Evolutionary conservation across 2,113 vertebrate species (phyloP).

Genomic region (Brevimyrus niger): DNA sequence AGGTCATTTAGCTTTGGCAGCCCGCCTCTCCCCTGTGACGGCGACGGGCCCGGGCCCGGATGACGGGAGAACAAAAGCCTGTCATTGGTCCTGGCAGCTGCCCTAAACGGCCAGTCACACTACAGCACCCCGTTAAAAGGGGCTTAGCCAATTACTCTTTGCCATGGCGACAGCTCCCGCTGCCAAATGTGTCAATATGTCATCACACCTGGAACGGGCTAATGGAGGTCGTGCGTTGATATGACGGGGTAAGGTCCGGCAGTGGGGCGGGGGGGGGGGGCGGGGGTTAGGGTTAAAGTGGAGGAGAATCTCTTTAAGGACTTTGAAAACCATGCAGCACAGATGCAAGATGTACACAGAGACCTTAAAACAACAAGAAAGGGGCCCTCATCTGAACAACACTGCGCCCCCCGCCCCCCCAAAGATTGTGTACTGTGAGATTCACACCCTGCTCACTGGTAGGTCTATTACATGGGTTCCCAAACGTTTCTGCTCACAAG

Average conservation of each 20-base stretch:
- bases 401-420: not conserved
- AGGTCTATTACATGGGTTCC: not conserved
- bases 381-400: not conserved
- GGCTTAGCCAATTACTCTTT: slow-evolving; percentile 4
- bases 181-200: slow-evolving; percentile 1
- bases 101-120: slow-evolving; percentile 4
- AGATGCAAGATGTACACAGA: not conserved
- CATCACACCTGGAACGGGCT: slow-evolving; percentile 9
- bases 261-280: not conserved
- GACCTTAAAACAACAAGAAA: not conserved
- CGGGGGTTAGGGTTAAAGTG: not conserved
- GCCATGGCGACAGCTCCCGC: not conserved
- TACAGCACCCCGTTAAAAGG: slow-evolving; percentile 3
- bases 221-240: not conserved
- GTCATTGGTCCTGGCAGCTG: not conserved
- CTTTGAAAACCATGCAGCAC: not conserved
- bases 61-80: not conserved
- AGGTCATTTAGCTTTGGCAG: not conserved
- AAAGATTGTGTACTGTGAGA: no score
- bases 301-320: not conserved
- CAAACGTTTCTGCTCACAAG: not conserved
- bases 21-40: not conserved
- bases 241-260: not conserved
- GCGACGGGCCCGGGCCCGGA: not conserved
- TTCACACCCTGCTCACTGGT: not conserved